A percentile compares a stretch with the other conserved stretches of the same genome.
Evolutionary conservation across 2,113 vertebrate species (phyloP).

Genomic region (Arenaria interpres): DNA sequence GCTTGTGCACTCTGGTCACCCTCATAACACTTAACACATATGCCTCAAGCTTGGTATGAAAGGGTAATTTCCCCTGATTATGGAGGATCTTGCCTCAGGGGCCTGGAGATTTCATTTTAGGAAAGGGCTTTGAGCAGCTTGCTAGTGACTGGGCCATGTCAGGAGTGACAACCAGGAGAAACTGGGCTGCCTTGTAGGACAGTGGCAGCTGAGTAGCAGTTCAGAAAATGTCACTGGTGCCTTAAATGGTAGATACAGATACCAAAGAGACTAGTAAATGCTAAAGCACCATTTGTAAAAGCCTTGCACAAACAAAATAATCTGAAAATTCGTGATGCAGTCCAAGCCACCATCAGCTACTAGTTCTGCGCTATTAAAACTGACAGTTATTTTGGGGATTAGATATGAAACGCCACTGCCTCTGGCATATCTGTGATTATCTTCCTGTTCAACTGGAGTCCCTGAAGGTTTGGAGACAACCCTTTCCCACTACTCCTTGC

Average conservation of each 20-base stretch:
- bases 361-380: background rate
- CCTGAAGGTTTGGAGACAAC: background rate
- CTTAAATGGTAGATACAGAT: background rate
- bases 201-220: background rate
- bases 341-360: background rate
- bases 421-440: background rate
- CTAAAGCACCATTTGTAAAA: background rate
- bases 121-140: background rate
- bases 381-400: background rate
- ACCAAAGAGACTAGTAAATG: background rate
- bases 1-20: background rate
- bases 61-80: background rate
- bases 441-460: background rate
- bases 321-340: background rate
- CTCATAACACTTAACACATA: background rate
- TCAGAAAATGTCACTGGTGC: background rate
- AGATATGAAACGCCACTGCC: background rate
- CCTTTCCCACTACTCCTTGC: background rate
- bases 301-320: background rate
- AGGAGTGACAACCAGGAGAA: background rate
- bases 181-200: background rate
- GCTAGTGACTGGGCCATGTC: background rate
- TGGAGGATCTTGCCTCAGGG: background rate
- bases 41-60: background rate
- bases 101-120: background rate